phyloP scores from a whole-genome alignment of 37 sponge, comb jelly and placozoan species.

The Hexactinellida sp. region DNA sequence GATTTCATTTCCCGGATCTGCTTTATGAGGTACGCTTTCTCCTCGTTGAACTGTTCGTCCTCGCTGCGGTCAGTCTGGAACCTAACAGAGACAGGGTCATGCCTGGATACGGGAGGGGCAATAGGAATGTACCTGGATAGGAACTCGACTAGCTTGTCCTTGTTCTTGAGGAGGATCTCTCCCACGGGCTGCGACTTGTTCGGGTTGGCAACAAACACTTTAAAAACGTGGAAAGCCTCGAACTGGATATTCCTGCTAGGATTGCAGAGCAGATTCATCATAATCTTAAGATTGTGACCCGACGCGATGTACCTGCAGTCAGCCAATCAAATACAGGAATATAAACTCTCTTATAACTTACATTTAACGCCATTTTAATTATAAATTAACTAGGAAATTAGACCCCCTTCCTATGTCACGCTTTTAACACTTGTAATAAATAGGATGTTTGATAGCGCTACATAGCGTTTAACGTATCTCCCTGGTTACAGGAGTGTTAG shows the following conservation, averaged over 20 bases:
- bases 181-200: conserved; percentile 80
- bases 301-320: conserved; percentile 61
- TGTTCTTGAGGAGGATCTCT: conserved; percentile 87
- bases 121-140: conserved; percentile 67
- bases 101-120: too few relatives aligned
- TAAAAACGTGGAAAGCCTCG: conserved; percentile 99
- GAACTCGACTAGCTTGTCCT: conserved; percentile 83
- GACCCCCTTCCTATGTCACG: too few relatives aligned
- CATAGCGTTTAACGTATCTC: too few relatives aligned
- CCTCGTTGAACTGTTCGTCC: conserved; percentile 98
- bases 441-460: too few relatives aligned
- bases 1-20: conserved; percentile 75
- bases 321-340: too few relatives aligned
- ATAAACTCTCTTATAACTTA: too few relatives aligned
- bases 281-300: conserved; percentile 92
- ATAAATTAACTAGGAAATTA: too few relatives aligned
- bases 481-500: background rate
- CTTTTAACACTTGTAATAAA: too few relatives aligned
- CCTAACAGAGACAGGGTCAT: background rate
- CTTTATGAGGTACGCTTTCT: conserved; percentile 87
- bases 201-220: conserved; percentile 99
- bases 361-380: too few relatives aligned
- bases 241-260: conserved; percentile 83
- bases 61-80: conserved; percentile 96
- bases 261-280: conserved; percentile 91